Base-by-base conservation (phyloP, 2,113 vertebrate genomes). In the Scomber colias region DNA sequence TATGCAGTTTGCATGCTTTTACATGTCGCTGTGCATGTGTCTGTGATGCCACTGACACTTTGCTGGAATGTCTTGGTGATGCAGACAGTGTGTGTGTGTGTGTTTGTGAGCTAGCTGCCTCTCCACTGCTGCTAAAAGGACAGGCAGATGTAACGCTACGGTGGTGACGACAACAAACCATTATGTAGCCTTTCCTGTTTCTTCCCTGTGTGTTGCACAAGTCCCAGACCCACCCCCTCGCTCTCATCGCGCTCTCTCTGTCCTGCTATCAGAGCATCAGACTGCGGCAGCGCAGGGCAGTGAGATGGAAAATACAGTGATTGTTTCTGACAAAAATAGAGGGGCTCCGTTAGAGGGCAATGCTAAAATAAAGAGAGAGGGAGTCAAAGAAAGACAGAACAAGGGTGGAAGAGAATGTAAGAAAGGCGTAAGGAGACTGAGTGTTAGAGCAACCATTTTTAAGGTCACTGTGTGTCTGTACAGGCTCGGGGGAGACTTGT, bases 271-370 rank as follows among this genome's bases (percentile, higher is more conserved):
- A 82, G 71, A 84, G 78, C 50, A 88, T 93, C 84, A 90, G 92
- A 95, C 92, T 94, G 94, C 89, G 73, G 92, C 92, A 93, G 81
- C 66, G 48, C 57, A 5, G 83, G 85, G 93, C 93, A 93, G 77
- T 88, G 93, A 94, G 75, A 87, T 54, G 89, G 92, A 95, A 95
- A 94, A 94, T 90, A 89, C 92, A 92, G 87, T 93, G 90, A 94
- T 93, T 93, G 94, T 93, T 94, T 89, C 88, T 92, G 90, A 90
- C 82, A 82, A 93, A 94, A 92, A 93, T 78, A 79, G 81, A 93
- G 86, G 66, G 76, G 62, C 72, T 83, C 49, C 15, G 74, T 5
- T 79, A 84, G 81, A 87, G 80, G 69, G 72, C 70, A 74, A 84
- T 9, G 46, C 60, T 51, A 62, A 74, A 79, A 54, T 61, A 74